Conservation (phyloP, 2,888 invertebrate species). For the Leptinotarsa peninsularis region DNA sequence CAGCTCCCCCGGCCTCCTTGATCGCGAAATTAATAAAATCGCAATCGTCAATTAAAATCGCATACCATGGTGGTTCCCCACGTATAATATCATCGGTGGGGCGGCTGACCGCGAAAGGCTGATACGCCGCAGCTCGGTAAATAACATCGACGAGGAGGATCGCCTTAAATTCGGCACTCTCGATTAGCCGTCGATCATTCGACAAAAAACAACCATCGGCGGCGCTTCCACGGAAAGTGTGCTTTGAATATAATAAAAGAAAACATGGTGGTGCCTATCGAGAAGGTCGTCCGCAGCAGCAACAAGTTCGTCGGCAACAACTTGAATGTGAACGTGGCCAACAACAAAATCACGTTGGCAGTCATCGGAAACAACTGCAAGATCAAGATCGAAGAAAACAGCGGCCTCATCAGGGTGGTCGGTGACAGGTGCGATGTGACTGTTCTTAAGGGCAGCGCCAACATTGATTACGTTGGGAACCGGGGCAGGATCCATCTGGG, state of each 20-base stretch:
- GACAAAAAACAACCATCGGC: not conserved
- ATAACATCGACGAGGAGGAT: conserved; percentile 11
- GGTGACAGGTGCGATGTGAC: conserved; percentile 45
- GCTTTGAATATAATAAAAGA: too few relatives aligned
- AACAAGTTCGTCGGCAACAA: conserved; percentile 46
- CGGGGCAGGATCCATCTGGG: conserved; percentile 45
- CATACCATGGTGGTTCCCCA: conserved; percentile 31
- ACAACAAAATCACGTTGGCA: conserved; percentile 34
- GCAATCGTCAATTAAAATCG: conserved; percentile 12
- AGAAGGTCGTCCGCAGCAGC: conserved; percentile 26
- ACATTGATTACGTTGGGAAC: conserved; percentile 48
- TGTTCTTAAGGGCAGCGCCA: conserved; percentile 45
- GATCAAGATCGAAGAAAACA: conserved; percentile 43
- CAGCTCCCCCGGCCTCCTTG: not conserved
- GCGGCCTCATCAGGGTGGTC: conserved; percentile 42
- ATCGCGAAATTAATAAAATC: conserved; percentile 23
- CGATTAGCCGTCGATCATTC: conserved; percentile 18
- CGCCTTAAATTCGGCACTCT: conserved; percentile 26
- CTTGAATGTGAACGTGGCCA: conserved; percentile 39
- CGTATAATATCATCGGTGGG: conserved; percentile 20
- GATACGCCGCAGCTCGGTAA: conserved; percentile 17
- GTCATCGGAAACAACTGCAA: conserved; percentile 49
- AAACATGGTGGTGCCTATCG: conserved; percentile 43
- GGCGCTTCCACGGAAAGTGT: not conserved
- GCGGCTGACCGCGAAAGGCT: conserved; percentile 37